Evolutionary conservation across 2,888 invertebrate genomes (phyloP).

Genomic region (Drosophila barbarae): DNA sequence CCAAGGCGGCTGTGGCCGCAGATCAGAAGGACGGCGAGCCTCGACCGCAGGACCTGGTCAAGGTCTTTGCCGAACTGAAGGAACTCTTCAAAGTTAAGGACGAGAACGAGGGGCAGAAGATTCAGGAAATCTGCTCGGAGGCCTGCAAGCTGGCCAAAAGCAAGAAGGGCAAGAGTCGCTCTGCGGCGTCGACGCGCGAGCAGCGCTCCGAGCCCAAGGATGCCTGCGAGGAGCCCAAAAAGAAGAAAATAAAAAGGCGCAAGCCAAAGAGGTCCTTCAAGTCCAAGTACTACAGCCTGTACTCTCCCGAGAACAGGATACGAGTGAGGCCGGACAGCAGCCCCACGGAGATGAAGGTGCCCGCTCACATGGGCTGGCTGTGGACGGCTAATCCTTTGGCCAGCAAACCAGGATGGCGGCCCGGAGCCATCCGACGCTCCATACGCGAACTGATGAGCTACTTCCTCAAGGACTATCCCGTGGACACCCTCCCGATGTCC

Average conservation of each 20-base stretch:
- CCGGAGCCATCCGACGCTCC: conserved; percentile 77
- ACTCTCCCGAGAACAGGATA: conserved; percentile 79
- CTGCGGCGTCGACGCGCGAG: background rate
- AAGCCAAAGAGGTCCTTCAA: conserved; percentile 7
- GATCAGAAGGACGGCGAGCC: conserved; percentile 5
- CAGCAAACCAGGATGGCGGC: conserved; percentile 74
- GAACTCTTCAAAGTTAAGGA: conserved; percentile 54
- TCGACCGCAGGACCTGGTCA: conserved; percentile 56
- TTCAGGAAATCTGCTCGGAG: conserved; percentile 54
- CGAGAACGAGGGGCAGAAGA: conserved; percentile 8
- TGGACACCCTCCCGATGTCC: conserved; percentile 74
- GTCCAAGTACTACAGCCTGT: conserved; percentile 43
- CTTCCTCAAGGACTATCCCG: conserved; percentile 77
- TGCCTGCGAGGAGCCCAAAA: conserved; percentile 8
- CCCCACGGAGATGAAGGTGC: conserved; percentile 81
- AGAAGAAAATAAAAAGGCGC: background rate
- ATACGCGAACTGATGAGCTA: conserved; percentile 77
- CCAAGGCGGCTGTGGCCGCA: too few species aligned
- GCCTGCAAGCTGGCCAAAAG: conserved; percentile 48
- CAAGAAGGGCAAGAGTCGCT: conserved; percentile 1
- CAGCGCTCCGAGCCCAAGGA: background rate
- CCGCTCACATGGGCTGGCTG: conserved; percentile 85
- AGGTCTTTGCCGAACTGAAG: conserved; percentile 72
- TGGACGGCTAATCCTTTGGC: conserved; percentile 80
- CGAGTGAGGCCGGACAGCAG: background rate